Evolutionary conservation across 2,113 vertebrate species (phyloP), one percentile per base, ranked within the genome.

Genomic region (Thunnus maccoyii): DNA sequence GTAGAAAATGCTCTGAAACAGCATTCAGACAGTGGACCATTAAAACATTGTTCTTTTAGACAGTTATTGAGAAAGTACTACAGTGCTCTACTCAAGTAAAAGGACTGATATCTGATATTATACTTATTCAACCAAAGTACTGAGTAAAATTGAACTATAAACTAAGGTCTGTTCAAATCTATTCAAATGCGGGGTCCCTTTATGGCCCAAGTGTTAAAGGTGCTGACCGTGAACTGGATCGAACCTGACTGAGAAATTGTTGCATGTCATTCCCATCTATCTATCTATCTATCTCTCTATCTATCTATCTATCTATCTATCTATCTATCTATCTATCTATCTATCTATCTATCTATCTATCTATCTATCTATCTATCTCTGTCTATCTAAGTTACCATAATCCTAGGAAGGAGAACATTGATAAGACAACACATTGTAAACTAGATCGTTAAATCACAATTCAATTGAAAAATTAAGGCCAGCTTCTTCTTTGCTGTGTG

Each of bases 1-100:
- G 11, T 2, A 46, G 54, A 77, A 71, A 51, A 36, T 27, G 8
- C 3, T 55, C 12, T 84, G 76, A 64, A 76, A 67, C 50, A 57
- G 67, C n/a, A 62, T 58, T 66, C 41, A 56, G 55, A 64, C 68
- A 17, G 13, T 54, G 48, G 17, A 54, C 18, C 48, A 27, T 4
- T 36, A 13, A 20, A 71, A 50, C 32, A 51, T 13, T 2, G 22
- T 12, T 15, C 6, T 22, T 62, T 70, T 2, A 52, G 1, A n/a
- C 15, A 41, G 36, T 10, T 41, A 41, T 41, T 41, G 36, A 41
- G 36, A 60, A 50, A 50, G 9, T 5, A 2, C 36, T 41, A 41
- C 36, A 41, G 7, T 41, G 36, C 7, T 41, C 32, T 41, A 41
- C 8, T 41, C 0, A 56, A 15, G 13, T 47, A 22, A 22, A 22